Evolutionary conservation across 2,113 vertebrate species (phyloP).

Genomic region (Eublepharis macularius): DNA sequence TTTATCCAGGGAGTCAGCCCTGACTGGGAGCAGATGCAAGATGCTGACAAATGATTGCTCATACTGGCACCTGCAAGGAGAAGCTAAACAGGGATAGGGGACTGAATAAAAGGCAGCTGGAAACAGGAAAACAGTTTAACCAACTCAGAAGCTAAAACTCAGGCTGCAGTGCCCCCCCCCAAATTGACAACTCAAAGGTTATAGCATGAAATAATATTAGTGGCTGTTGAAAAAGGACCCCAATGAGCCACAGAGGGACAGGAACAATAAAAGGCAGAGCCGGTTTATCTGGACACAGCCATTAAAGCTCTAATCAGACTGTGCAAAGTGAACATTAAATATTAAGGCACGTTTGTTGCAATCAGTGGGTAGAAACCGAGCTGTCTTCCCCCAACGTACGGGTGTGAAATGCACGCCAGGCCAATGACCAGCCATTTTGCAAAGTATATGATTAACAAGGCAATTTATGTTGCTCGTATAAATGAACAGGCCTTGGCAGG

Average conservation of each 20-base stretch:
- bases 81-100: background rate
- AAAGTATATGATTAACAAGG: constrained; percentile 2
- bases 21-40: too few species aligned
- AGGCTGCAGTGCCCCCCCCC: background rate
- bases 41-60: too few species aligned
- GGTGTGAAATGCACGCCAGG: constrained; percentile 5
- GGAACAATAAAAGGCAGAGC: constrained; percentile 12
- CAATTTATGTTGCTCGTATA: background rate
- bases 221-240: constrained; percentile 9
- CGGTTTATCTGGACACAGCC: background rate
- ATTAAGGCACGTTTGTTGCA: constrained; percentile 20
- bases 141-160: background rate
- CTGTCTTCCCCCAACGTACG: background rate
- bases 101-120: background rate
- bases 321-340: constrained; percentile 35
- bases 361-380: constrained; percentile 33
- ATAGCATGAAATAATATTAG: background rate
- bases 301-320: constrained; percentile 15
- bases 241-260: constrained; percentile 7
- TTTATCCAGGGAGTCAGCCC: too few species aligned
- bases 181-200: background rate
- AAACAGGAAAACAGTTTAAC: background rate
- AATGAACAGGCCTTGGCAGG: background rate
- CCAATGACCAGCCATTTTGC: constrained; percentile 32
- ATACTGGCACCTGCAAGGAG: too few species aligned